Evolutionary conservation across 2,113 vertebrate species (phyloP).

Genomic region (Anolis carolinensis): DNA sequence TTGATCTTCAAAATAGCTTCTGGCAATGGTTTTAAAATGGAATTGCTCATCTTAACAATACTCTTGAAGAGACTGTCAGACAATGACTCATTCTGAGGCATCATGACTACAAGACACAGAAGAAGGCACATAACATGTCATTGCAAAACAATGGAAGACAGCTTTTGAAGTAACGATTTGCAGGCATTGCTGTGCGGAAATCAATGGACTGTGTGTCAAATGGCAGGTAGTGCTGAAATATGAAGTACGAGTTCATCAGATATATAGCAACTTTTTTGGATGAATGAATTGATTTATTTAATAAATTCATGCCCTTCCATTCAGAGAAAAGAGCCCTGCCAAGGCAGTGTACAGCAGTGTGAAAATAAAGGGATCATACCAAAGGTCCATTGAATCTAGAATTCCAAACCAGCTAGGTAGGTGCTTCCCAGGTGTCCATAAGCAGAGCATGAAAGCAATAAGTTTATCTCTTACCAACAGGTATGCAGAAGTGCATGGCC

Average conservation of each 20-base stretch:
- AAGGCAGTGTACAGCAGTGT: not conserved
- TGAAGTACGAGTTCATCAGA: conserved; percentile 51
- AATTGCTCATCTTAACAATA: conserved; percentile 20
- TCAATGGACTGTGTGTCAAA: conserved; percentile 49
- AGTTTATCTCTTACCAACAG: not conserved
- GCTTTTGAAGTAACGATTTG: conserved; percentile 55
- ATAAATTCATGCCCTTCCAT: not conserved
- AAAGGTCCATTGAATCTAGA: not conserved
- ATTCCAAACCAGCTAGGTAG: not conserved
- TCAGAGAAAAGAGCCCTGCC: not conserved
- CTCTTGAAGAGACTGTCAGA: conserved; percentile 29
- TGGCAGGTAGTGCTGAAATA: conserved; percentile 30
- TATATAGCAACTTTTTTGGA: conserved; percentile 33
- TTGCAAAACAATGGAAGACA: conserved; percentile 40
- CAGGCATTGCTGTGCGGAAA: conserved; percentile 48
- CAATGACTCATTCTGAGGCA: conserved; percentile 44
- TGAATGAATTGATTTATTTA: not conserved
- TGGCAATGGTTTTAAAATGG: conserved; percentile 59
- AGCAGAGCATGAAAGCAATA: not conserved
- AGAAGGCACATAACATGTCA: conserved; percentile 33
- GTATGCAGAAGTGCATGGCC: not conserved
- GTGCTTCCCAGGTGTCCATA: not conserved
- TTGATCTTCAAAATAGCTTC: conserved; percentile 52
- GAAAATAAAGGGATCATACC: not conserved
- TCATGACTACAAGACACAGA: conserved; percentile 34